Percentiles rank a stretch among this genome's conserved stretches.
These are phyloP conservation scores for Spea bombifrons DNA, from an alignment of 2,113 vertebrate species.

Conservation along the genomic window DNA sequence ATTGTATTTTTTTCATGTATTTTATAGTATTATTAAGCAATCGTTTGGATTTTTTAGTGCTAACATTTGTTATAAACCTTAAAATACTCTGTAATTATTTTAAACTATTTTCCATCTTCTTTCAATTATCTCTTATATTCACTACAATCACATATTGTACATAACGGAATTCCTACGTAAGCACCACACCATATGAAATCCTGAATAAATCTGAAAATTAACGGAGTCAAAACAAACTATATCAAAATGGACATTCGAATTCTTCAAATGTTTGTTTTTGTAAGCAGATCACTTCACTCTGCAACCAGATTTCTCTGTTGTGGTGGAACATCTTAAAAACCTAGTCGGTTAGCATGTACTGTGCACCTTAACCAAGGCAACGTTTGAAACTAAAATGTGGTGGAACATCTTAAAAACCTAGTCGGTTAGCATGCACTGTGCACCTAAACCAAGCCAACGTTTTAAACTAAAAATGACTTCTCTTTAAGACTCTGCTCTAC, in stretches of 20 bases:
- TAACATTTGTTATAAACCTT: no score
- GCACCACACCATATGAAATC: slow-evolving; percentile 10
- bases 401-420: slow-evolving; percentile 8
- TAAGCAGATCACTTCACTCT: slow-evolving; percentile 27
- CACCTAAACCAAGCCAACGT: not conserved
- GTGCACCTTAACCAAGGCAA: not conserved
- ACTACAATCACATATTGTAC: slow-evolving; percentile 7
- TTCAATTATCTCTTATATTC: not conserved
- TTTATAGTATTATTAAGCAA: no score
- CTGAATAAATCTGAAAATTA: slow-evolving; percentile 4
- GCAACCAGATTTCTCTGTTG: slow-evolving; percentile 11
- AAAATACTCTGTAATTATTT: not conserved
- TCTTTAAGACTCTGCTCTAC: not conserved
- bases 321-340: slow-evolving; percentile 10
- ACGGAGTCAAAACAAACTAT: slow-evolving; percentile 4
- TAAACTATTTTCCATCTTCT: not conserved
- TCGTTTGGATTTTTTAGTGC: no score
- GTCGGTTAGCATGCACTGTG: not conserved
- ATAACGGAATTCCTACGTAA: slow-evolving; percentile 3
- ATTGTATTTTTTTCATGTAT: no score
- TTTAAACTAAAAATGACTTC: slow-evolving; percentile 6
- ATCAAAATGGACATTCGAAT: slow-evolving; percentile 1
- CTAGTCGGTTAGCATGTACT: not conserved
- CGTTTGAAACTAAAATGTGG: slow-evolving; percentile 8
- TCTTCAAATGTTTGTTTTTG: slow-evolving; percentile 23